phyloP scores from a whole-genome alignment of 2,888 invertebrate species.

The Synanthedon formicaeformis region DNA sequence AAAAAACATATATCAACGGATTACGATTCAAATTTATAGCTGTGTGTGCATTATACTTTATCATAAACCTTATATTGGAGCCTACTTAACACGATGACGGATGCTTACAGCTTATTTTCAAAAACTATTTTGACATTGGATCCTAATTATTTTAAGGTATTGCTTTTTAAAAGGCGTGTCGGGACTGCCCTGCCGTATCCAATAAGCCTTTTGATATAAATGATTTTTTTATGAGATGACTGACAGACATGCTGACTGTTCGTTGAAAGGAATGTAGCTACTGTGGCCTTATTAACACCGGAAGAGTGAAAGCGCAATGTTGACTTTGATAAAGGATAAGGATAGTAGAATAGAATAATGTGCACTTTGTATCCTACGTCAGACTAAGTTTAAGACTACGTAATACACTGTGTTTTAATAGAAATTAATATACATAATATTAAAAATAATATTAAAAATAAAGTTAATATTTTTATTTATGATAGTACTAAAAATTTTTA shows the following conservation, averaged over 20 bases:
- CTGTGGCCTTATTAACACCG: too few species aligned
- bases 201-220: constrained; percentile 36
- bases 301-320: too few species aligned
- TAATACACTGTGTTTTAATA: too few species aligned
- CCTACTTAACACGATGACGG: constrained; percentile 46
- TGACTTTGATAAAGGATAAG: not conserved
- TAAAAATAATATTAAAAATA: too few species aligned
- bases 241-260: not conserved
- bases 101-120: constrained; percentile 33
- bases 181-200: constrained; percentile 20
- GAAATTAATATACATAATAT: too few species aligned
- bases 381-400: too few species aligned
- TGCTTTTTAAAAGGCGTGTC: constrained; percentile 38
- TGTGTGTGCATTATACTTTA: constrained; percentile 32
- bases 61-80: constrained; percentile 41
- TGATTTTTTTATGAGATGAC: constrained; percentile 13
- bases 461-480: too few species aligned
- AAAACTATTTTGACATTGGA: constrained; percentile 60
- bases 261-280: too few species aligned
- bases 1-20: constrained; percentile 57
- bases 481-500: too few species aligned
- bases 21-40: constrained; percentile 56
- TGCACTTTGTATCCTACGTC: too few species aligned
- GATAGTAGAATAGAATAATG: too few species aligned
- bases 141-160: constrained; percentile 61